Percentiles rank a stretch among this genome's conserved stretches.
Evolutionary conservation across 2,797 vertebrate species (phyloP).

Genomic region (Euthynnus affinis): DNA sequence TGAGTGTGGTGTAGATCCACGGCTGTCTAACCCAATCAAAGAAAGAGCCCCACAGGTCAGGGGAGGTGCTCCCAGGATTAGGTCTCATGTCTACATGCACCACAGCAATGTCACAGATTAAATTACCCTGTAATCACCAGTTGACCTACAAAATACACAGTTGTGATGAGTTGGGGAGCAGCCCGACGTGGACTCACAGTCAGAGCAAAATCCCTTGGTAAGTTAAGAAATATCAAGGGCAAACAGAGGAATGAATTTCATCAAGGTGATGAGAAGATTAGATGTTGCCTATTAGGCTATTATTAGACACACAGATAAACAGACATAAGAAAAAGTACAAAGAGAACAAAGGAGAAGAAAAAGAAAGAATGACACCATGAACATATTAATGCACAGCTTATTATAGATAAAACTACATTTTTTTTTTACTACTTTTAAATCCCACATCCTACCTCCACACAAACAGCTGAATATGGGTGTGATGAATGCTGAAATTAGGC

Average conservation of each 20-base stretch:
- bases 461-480: neutral
- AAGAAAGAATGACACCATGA: neutral
- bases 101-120: conserved; percentile 62
- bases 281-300: too few relatives aligned
- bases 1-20: neutral
- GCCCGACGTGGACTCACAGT: conserved; percentile 3
- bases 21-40: conserved; percentile 41
- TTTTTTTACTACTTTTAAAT: too few relatives aligned
- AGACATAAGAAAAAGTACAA: neutral
- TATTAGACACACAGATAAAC: neutral
- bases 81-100: conserved; percentile 48
- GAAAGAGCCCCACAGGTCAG: conserved; percentile 38
- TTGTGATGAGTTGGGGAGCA: conserved; percentile 21
- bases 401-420: too few relatives aligned
- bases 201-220: neutral
- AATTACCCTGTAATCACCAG: conserved; percentile 61
- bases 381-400: neutral
- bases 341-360: neutral
- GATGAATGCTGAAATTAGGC: neutral
- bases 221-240: neutral
- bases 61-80: conserved; percentile 54
- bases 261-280: neutral
- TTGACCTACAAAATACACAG: conserved; percentile 64
- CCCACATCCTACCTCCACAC: neutral
- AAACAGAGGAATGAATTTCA: neutral